Conservation (phyloP, 1,140 invertebrate genomes). For the Pentalonia nigronervosa region DNA sequence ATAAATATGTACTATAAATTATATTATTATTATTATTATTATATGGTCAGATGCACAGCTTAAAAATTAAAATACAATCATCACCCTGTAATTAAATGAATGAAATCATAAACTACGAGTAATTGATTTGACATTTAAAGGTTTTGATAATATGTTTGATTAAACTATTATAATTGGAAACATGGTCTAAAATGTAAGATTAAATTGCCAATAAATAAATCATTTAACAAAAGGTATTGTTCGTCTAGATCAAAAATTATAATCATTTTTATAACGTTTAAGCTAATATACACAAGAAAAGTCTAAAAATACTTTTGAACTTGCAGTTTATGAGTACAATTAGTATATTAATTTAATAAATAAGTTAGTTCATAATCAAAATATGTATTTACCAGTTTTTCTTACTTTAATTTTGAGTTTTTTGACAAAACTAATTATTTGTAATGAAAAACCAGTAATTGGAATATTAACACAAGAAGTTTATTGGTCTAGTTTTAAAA, state of each 20-base stretch:
- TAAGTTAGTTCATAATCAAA: background rate
- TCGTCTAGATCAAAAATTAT: background rate
- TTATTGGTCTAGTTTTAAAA: background rate
- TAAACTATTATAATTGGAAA: slow-evolving; percentile 63
- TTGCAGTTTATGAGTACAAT: background rate
- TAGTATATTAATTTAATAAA: background rate
- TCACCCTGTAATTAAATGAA: background rate
- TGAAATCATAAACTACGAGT: background rate
- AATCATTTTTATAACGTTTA: background rate
- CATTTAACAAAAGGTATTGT: background rate
- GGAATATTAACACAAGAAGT: slow-evolving; percentile 61
- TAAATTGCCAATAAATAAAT: background rate
- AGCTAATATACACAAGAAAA: background rate
- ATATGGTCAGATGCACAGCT: background rate
- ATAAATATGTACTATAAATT: background rate
- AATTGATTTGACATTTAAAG: background rate
- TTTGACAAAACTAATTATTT: background rate
- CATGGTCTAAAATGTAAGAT: background rate
- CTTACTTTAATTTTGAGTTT: background rate
- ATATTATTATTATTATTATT: background rate
- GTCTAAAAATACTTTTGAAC: background rate
- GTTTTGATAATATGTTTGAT: background rate
- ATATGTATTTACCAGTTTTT: slow-evolving; percentile 19
- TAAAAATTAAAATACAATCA: background rate
- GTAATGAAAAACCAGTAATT: slow-evolving; percentile 60